Base-by-base conservation (phyloP, 2,888 invertebrate genomes). In the Glaucopsyche alexis region DNA sequence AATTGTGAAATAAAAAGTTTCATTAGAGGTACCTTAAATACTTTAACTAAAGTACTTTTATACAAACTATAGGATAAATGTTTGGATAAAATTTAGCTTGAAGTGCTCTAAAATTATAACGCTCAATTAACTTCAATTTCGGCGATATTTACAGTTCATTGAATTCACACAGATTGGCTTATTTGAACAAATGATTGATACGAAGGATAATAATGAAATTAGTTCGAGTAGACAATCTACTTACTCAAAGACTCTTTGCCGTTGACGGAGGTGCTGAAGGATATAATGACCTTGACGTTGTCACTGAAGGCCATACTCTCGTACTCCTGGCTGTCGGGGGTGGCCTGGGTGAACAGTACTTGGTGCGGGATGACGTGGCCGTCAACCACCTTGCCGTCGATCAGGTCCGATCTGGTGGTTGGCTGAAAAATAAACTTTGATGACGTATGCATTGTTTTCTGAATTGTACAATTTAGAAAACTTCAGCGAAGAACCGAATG, bases 361-460 rank as follows among this genome's bases (percentile, higher is more conserved):
- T 96, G 95, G 82, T 96, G 95, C 0, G 97, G 97, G 79, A 98
- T 96, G 72, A 98, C 96, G 86, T 98, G 98, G 0, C 97, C 98
- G 84, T 98, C 97, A 76, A 98, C 95, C 73, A 98, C 97, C 85
- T 96, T 96, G 69, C 94, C 95, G 85, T 98, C 97, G 75, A 98
- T 96, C 81, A 96, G 94, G 80, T 96, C 95, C 47, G 95, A 95
- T 76, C 96, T 94, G 11, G 95, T 94, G 38, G 94, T 93, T 75
- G 95, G 95, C 96, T 96, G 82, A 19, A 85, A 85, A 60, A 75
- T 73, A 76, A 75, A 74, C 29, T 69, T 70, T 66, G 42, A 64
- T 67, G 29, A 7, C 2, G 13, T 47, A 11, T 47, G 9, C 29
- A 29, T 47, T 11, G 13, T 9, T 55, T 55, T 19, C 5, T 2